Conservation (phyloP, 2,113 vertebrate species). For the Mormyrus lacerda region DNA sequence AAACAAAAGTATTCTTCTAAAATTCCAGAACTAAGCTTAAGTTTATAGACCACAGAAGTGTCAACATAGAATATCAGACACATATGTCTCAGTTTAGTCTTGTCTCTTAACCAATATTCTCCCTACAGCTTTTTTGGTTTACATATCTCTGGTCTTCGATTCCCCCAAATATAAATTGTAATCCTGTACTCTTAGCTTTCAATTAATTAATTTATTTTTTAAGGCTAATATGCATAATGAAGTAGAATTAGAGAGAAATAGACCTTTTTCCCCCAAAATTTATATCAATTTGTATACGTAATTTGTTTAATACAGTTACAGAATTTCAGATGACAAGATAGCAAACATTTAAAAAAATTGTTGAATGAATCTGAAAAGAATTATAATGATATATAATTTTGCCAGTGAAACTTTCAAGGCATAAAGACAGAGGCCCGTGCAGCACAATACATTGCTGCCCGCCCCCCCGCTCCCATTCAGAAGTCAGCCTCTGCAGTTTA, state of each 20-base stretch:
- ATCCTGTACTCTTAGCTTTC: neutral
- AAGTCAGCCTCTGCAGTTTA: constrained; percentile 28
- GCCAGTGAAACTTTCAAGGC: neutral
- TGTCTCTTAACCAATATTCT: neutral
- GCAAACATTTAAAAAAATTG: neutral
- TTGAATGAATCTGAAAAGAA: neutral
- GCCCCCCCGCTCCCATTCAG: neutral
- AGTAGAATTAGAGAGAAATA: neutral
- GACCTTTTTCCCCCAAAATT: neutral
- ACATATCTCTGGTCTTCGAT: neutral
- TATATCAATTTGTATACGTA: neutral
- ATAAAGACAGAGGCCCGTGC: neutral
- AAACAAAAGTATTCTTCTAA: neutral
- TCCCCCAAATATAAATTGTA: neutral
- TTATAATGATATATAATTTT: neutral
- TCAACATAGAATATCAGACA: neutral
- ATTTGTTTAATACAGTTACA: neutral
- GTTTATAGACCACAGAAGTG: neutral
- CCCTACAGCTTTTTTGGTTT: neutral
- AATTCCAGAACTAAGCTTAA: neutral
- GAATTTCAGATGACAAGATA: neutral
- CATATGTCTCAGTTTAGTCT: neutral
- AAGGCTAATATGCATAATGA: neutral
- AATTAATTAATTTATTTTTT: neutral
- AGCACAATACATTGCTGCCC: neutral